Base-by-base conservation (phyloP, 2,797 vertebrate species). In the Scyliorhinus canicula region DNA sequence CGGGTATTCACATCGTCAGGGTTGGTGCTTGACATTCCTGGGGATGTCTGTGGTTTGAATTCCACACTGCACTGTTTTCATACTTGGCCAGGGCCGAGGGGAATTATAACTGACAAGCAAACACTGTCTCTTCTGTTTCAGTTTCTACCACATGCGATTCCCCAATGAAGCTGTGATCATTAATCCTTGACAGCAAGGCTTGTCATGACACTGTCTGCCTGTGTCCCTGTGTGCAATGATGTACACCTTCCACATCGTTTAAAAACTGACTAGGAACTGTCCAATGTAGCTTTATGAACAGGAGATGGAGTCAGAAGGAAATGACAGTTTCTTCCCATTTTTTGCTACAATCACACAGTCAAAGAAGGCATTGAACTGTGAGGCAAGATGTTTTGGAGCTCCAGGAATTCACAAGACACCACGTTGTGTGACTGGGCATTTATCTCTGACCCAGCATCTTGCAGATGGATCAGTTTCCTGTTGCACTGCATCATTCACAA, bases 101-200 rank as follows among this genome's bases (percentile, higher is more conserved):
- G 26, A 55, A 19, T 90, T 90, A 90, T n/a, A 90, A 90, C 57
- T 91, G 88, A 24, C 60, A 91, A 65, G 57, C 12, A 63, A 63
- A 90, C 8, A 60, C n/a, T n/a, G n/a, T 12, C 8, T 26, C 86
- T 90, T 90, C 88, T 91, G n/a, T 65, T 40, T 63, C 19, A 44
- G 57, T 44, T 40, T 91, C 57, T 63, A 44, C 2, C 57, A 65
- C n/a, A 26, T 65, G 16, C 40, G 40, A 57, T 65, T 65, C 40
- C 57, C 88, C 57, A 44, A 40, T 65, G 60, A 57, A 91, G 86
- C n/a, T 91, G 88, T 26, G 40, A 65, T 91, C 24, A 91, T 91
- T 63, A 44, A 8, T 60, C 24, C 35, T n/a, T 60, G 55, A 91
- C 60, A 60, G 40, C 40, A 44, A 79, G 77, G 40, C 40, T 60